Evolutionary conservation across 2,888 invertebrate species (phyloP).

Genomic region (Notocelia uddmanniana): DNA sequence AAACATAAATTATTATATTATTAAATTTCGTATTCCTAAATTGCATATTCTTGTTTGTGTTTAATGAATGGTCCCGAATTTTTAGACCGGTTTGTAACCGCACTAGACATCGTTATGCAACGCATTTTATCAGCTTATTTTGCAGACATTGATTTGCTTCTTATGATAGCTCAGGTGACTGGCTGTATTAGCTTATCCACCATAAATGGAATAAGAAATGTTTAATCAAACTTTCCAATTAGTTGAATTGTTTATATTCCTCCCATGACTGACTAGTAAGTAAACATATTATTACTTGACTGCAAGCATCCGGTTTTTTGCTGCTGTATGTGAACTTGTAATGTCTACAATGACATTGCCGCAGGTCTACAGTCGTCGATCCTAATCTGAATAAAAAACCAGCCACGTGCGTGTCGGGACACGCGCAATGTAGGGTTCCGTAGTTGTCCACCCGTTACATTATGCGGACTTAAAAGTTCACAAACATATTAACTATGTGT

Average conservation of each 20-base stretch:
- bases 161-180: constrained; percentile 3
- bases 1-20: not conserved
- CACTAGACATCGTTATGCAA: constrained; percentile 22
- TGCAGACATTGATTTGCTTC: constrained; percentile 5
- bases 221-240: not conserved
- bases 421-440: too few relatives aligned
- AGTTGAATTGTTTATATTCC: not conserved
- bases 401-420: too few relatives aligned
- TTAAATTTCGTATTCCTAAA: not conserved
- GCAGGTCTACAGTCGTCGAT: not conserved
- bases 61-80: constrained; percentile 1
- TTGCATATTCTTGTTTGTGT: not conserved
- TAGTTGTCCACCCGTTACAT: too few relatives aligned
- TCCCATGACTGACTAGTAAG: not conserved
- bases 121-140: constrained; percentile 17
- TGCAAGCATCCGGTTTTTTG: not conserved
- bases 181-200: constrained; percentile 11
- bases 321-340: not conserved
- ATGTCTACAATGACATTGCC: not conserved
- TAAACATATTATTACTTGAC: not conserved
- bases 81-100: constrained; percentile 10
- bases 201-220: not conserved
- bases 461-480: too few relatives aligned
- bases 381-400: too few relatives aligned
- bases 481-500: too few relatives aligned